Percentiles rank a stretch among this genome's conserved stretches.
These are phyloP conservation scores for Pseudomyrmex concolor DNA, from an alignment of 1,140 invertebrate species.

Conservation along the genomic window DNA sequence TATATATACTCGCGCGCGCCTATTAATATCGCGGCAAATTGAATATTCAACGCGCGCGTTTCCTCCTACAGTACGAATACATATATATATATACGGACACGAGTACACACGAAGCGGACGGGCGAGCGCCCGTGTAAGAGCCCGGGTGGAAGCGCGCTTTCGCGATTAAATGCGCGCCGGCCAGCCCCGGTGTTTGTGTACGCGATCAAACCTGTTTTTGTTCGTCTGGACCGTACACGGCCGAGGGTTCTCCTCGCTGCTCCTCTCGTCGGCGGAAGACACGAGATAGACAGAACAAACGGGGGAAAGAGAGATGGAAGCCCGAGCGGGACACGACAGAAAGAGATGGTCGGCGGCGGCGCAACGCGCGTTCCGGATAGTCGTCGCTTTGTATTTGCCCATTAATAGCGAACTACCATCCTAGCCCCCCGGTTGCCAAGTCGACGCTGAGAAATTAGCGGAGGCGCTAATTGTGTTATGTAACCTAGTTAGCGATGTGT, in stretches of 20 bases:
- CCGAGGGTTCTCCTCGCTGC: slow-evolving; percentile 34
- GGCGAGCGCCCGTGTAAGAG: slow-evolving; percentile 2
- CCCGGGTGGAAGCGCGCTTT: slow-evolving; percentile 17
- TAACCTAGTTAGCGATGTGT: slow-evolving; percentile 81
- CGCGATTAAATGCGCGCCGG: slow-evolving; percentile 37
- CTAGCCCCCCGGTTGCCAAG: slow-evolving; percentile 72
- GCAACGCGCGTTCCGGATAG: slow-evolving; percentile 74
- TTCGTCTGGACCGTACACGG: slow-evolving; percentile 51
- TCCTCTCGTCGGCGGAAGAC: slow-evolving; percentile 32
- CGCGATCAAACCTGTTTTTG: slow-evolving; percentile 60
- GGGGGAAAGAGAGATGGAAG: neutral
- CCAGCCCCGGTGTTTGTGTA: slow-evolving; percentile 43
- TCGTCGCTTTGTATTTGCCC: slow-evolving; percentile 83
- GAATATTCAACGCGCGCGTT: slow-evolving; percentile 54
- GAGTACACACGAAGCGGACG: slow-evolving; percentile 3
- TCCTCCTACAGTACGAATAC: neutral
- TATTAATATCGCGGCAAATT: slow-evolving; percentile 47
- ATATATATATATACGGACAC: neutral
- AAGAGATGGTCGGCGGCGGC: neutral
- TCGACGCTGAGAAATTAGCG: slow-evolving; percentile 81
- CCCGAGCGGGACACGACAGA: slow-evolving; percentile 21
- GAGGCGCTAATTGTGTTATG: slow-evolving; percentile 82
- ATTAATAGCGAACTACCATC: slow-evolving; percentile 83
- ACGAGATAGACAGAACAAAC: neutral
- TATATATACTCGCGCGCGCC: neutral